Base-by-base conservation (phyloP, 2,113 vertebrate species). In the Chelonoidis abingdonii region DNA sequence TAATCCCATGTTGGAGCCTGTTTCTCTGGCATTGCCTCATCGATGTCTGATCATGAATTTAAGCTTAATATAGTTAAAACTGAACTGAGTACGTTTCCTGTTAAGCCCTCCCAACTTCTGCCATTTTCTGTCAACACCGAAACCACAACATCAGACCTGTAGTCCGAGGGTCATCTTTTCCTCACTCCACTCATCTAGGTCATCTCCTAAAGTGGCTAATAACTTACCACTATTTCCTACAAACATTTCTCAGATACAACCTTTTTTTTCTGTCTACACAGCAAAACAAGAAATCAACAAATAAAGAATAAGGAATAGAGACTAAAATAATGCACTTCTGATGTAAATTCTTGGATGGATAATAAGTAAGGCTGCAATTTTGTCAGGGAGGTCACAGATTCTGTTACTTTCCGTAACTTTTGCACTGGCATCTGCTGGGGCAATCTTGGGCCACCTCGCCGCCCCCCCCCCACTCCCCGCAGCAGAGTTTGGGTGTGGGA, bases 1-100 rank as follows among this genome's bases (percentile, higher is more conserved):
- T 54, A 69, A 89, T 52, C 52, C 84, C 57, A 41, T 93, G 79
- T 91, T 93, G 10, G 94, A 94, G 75, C 88, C 62, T 91, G 10
- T 49, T 80, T 95, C 10, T 38, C n/a, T 94, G 62, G 86, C 57
- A 50, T 88, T 93, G 86, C 49, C 8, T 90, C 57, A 75, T 6
- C 85, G 22, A 0, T 7, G 47, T 56, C 44, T 8, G 14, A 93
- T 54, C 24, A 49, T 52, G 38, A 81, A 94, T 93, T 87, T 83
- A 86, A 69, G 17, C 54, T 12, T 76, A 44, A 76, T 44, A 27
- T n/a, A 69, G 65, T 17, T 17, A 9, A 69, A 69, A n/a, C 65
- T n/a, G 65, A 69, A 69, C 16, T 69, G 35, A 17, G 12, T n/a
- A n/a, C 79, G 41, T 76, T 92, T 93, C 24, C 54, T 86, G 44